These are phyloP conservation scores for Chrysocyon brachyurus DNA, from an alignment of 2,797 vertebrate species.

Conservation along the genomic window DNA sequence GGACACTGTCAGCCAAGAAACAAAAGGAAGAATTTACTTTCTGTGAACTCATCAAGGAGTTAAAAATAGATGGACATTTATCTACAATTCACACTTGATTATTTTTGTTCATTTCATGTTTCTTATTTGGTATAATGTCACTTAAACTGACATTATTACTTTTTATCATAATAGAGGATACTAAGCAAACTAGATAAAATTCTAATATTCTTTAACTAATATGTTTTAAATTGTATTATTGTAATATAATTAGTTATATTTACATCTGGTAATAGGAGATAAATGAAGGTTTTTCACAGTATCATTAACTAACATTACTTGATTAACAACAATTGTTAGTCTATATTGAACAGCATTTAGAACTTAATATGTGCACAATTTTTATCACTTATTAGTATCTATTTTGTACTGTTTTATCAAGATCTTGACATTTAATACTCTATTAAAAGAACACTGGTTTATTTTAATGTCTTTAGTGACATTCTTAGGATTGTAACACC, in stretches of 20 bases:
- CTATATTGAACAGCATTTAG: constrained; percentile 42
- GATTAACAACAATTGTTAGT: constrained; percentile 66
- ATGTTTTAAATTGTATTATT: constrained; percentile 72
- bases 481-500: constrained; percentile 36
- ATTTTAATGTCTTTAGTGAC: constrained; percentile 45
- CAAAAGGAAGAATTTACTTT: constrained; percentile 67
- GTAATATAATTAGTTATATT: constrained; percentile 74
- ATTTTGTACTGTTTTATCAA: constrained; percentile 41
- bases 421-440: constrained; percentile 58
- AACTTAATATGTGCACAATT: constrained; percentile 43
- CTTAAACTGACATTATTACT: constrained; percentile 27
- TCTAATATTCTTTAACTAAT: constrained; percentile 48
- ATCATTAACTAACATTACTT: constrained; percentile 65
- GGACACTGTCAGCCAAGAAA: constrained; percentile 64
- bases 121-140: constrained; percentile 47
- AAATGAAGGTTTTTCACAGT: constrained; percentile 70
- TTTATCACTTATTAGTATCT: constrained; percentile 68
- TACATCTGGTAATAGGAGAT: constrained; percentile 70
- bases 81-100: constrained; percentile 48
- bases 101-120: constrained; percentile 31
- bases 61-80: constrained; percentile 70
- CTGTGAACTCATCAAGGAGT: constrained; percentile 53
- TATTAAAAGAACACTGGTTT: constrained; percentile 52
- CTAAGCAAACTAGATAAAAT: constrained; percentile 63
- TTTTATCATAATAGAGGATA: constrained; percentile 47